phyloP scores from a whole-genome alignment of 2,888 invertebrate species.

The Pachymerium ferrugineum region DNA sequence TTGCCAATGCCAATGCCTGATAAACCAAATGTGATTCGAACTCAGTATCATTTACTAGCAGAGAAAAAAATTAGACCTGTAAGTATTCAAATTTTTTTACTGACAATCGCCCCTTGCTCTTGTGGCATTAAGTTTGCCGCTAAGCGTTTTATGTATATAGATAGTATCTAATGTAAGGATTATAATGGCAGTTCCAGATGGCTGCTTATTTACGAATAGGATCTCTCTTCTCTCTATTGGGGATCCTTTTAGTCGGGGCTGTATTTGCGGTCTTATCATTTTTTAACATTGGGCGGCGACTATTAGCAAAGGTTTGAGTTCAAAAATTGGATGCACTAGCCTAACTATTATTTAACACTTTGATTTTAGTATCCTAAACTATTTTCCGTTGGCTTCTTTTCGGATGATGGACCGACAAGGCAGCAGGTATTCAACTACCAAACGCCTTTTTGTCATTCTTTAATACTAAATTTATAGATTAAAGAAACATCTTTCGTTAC shows the following conservation, averaged over 20 bases:
- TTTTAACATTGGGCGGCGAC: not conserved
- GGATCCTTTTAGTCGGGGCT: not conserved
- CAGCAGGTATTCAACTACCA: constrained; percentile 50
- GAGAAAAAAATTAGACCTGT: constrained; percentile 64
- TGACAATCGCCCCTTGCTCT: too few relatives aligned
- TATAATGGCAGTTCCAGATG: not conserved
- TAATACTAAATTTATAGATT: too few relatives aligned
- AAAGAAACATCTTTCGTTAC: constrained; percentile 57
- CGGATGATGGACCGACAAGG: constrained; percentile 54
- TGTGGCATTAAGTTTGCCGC: too few relatives aligned
- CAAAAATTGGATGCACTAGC: constrained; percentile 61
- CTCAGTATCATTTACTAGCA: constrained; percentile 70
- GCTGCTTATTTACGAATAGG: not conserved
- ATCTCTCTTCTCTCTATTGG: not conserved
- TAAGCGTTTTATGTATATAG: not conserved
- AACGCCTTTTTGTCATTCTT: too few relatives aligned
- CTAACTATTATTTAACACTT: constrained; percentile 66
- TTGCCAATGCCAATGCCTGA: constrained; percentile 78
- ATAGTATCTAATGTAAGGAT: not conserved
- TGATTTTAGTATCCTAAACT: too few relatives aligned
- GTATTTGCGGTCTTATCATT: not conserved
- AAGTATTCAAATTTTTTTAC: too few relatives aligned
- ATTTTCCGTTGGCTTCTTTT: too few relatives aligned
- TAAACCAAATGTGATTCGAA: constrained; percentile 69
- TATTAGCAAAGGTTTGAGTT: constrained; percentile 19